Percentiles rank a stretch among this genome's conserved stretches.
These are phyloP conservation scores for Chrysomela aeneicollis DNA, from an alignment of 2,888 invertebrate genomes.

Conservation along the genomic window DNA sequence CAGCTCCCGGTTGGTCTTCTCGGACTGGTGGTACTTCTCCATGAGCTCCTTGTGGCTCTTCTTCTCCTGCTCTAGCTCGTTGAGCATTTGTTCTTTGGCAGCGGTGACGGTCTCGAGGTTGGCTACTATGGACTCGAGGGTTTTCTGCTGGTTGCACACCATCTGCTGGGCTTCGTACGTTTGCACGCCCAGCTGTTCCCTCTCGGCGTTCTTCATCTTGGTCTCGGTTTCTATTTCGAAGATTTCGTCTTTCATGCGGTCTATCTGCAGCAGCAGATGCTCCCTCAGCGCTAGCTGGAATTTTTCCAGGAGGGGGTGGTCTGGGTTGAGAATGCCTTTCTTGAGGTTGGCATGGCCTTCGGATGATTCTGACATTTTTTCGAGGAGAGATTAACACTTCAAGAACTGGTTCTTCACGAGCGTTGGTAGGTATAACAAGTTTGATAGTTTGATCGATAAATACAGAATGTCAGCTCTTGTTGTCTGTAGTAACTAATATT, in stretches of 20 bases:
- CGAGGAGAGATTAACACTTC: not conserved
- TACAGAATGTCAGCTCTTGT: not conserved
- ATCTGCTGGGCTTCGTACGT: slow-evolving; percentile 72
- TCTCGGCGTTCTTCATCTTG: slow-evolving; percentile 64
- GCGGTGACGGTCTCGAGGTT: slow-evolving; percentile 64
- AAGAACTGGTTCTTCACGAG: not conserved
- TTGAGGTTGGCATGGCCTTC: slow-evolving; percentile 14
- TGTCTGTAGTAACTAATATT: slow-evolving; percentile 4
- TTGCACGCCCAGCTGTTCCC: slow-evolving; percentile 67
- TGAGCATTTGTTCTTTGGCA: slow-evolving; percentile 65
- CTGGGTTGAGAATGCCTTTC: slow-evolving; percentile 45
- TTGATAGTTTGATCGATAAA: slow-evolving; percentile 19
- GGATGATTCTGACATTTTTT: slow-evolving; percentile 11
- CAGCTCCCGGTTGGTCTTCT: slow-evolving; percentile 64
- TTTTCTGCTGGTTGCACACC: slow-evolving; percentile 64
- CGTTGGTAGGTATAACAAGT: not conserved
- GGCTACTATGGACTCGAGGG: slow-evolving; percentile 67
- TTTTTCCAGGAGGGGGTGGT: slow-evolving; percentile 50
- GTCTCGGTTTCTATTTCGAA: slow-evolving; percentile 65
- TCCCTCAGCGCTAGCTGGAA: slow-evolving; percentile 53
- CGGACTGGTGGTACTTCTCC: slow-evolving; percentile 56
- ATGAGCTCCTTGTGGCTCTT: slow-evolving; percentile 62
- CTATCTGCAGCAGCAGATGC: slow-evolving; percentile 61
- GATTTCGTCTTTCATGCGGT: slow-evolving; percentile 72
- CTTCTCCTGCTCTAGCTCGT: slow-evolving; percentile 61